phyloP scores from a whole-genome alignment of 1,140 invertebrate species.

The Teleogryllus occipitalis region DNA sequence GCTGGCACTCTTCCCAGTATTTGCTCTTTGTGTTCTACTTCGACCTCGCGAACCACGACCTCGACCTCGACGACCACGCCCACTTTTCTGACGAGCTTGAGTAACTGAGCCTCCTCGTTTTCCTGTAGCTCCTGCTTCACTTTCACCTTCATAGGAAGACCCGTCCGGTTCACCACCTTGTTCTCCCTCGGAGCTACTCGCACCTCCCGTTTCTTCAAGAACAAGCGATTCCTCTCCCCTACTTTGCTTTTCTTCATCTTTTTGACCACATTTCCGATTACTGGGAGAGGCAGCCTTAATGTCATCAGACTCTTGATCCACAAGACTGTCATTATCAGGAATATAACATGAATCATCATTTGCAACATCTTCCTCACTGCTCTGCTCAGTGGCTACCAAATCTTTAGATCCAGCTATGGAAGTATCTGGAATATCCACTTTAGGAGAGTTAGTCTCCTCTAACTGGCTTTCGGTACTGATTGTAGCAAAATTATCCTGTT shows the following conservation, averaged over 20 bases:
- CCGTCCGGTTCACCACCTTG: not conserved
- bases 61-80: not conserved
- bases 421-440: no score
- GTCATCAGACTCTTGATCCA: not conserved
- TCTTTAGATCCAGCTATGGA: no score
- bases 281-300: not conserved
- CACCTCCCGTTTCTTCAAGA: not conserved
- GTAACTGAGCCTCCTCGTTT: not conserved
- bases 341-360: not conserved
- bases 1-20: not conserved
- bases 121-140: not conserved
- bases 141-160: not conserved
- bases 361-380: not conserved
- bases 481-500: no score
- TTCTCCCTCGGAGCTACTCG: not conserved
- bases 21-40: not conserved
- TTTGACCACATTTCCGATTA: not conserved
- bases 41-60: not conserved
- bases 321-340: not conserved
- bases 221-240: not conserved
- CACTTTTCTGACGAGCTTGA: not conserved
- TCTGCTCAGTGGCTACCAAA: no score
- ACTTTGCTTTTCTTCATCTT: not conserved
- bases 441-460: no score
- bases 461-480: no score